Evolutionary conservation across 2,113 vertebrate genomes (phyloP), one percentile per base, ranked within the genome.

Genomic region (Osmerus eperlanus): DNA sequence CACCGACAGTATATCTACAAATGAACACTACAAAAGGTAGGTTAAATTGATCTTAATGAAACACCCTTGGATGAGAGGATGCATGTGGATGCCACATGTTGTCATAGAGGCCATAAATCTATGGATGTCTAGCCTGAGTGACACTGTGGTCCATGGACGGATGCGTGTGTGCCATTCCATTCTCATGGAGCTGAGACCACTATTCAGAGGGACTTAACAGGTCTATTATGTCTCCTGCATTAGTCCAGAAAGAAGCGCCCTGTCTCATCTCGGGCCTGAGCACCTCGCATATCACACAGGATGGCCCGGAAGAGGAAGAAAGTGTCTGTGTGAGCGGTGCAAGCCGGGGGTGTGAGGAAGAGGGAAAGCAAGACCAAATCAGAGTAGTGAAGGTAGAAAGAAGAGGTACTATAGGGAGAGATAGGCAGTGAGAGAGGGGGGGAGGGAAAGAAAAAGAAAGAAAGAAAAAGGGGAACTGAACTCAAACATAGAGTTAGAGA

Each of bases 181-280:
- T 60, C 76, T 67, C 54, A 79, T 59, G 70, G 58, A 70, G 77
- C 67, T 84, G 29, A 47, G 79, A 47, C 9, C 41, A 47, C 41
- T 47, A 36, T 36, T 5, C 32, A 47, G 41, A 47, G 41, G 41
- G 7, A 76, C 79, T 83, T 82, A 85, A 80, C 72, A 66, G 70
- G 74, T 77, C 64, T 78, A 83, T 85, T 74, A 74, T 79, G 83
- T 65, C 54, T 56, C 62, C 68, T 78, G 68, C 84, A 86, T 87
- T 84, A 78, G 74, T 58, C 72, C 78, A 73, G 78, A 79, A 77
- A 87, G 88, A 83, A 87, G 76, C 80, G 47, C 78, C 74, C 78
- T 77, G 81, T 74, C 53, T 70, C 29, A 85, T 90, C 86, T 88
- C 76, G 36, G 89, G 90, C 88, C 7, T 88, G 74, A 72, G 72